phyloP scores from a whole-genome alignment of 2,888 invertebrate genomes.

The Napeogenes inachia region DNA sequence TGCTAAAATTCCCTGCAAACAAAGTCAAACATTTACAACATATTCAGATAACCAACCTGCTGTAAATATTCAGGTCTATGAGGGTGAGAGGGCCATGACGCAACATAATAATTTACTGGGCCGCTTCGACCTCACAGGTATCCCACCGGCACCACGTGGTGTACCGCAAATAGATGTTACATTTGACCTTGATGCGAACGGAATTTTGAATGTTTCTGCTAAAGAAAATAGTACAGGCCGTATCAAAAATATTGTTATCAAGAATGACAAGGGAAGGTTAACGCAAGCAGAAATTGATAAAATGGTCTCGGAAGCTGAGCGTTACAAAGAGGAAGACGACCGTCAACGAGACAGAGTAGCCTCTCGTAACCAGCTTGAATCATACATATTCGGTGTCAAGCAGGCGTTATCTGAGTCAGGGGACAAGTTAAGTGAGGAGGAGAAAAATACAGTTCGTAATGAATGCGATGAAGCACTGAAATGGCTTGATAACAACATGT shows the following conservation, averaged over 20 bases:
- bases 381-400: conserved; percentile 83
- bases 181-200: conserved; percentile 87
- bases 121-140: conserved; percentile 81
- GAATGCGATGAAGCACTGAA: conserved; percentile 79
- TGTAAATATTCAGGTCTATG: conserved; percentile 84
- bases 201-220: conserved; percentile 91
- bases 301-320: conserved; percentile 86
- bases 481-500: conserved; percentile 84
- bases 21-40: conserved; percentile 85
- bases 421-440: conserved; percentile 78
- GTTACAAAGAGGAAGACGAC: conserved; percentile 84
- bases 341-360: conserved; percentile 81
- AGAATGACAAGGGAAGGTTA: conserved; percentile 88
- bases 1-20: conserved; percentile 83
- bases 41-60: conserved; percentile 89
- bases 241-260: conserved; percentile 86
- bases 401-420: conserved; percentile 81
- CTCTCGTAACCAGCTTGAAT: conserved; percentile 84
- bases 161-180: conserved; percentile 83
- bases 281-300: conserved; percentile 89
- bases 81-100: conserved; percentile 89
- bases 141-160: conserved; percentile 83
- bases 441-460: conserved; percentile 76
- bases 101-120: conserved; percentile 85
- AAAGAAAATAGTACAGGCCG: conserved; percentile 81